phyloP scores from a whole-genome alignment of 2,113 vertebrate genomes.

The Bubo scandiacus region DNA sequence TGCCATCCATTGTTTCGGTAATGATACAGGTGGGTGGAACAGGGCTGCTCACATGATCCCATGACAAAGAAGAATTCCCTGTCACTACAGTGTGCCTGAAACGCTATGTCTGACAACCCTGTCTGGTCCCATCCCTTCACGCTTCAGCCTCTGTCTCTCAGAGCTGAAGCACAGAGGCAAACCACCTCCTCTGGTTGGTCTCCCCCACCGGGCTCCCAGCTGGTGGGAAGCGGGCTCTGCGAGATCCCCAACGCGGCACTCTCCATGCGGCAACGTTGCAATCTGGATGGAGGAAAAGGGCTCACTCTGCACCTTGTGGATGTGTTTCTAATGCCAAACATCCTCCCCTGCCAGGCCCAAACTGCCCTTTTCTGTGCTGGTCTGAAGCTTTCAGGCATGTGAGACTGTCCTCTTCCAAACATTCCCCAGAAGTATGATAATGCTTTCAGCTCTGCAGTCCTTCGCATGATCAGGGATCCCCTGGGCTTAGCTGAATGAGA shows the following conservation, averaged over 20 bases:
- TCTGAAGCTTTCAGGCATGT: background rate
- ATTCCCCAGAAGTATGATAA: background rate
- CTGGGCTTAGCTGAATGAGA: background rate
- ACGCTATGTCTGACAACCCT: background rate
- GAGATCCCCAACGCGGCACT: accelerated
- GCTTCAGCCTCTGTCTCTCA: background rate
- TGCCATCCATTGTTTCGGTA: background rate
- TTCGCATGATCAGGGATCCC: too few relatives aligned
- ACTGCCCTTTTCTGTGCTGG: background rate
- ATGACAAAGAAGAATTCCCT: background rate
- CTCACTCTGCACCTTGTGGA: accelerated
- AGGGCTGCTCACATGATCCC: background rate
- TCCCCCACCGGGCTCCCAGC: too few relatives aligned
- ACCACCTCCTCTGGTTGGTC: too few relatives aligned
- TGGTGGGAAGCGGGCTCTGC: accelerated
- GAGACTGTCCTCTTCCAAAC: background rate
- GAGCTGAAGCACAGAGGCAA: background rate
- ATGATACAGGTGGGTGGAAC: conserved; percentile 17
- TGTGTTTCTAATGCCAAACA: background rate
- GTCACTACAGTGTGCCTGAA: background rate
- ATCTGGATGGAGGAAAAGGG: accelerated
- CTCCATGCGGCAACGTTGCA: background rate
- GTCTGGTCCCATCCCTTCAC: background rate
- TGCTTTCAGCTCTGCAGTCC: background rate
- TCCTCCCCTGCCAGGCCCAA: background rate